phyloP scores from a whole-genome alignment of 2,797 vertebrate species.

The Potorous gilbertii region DNA sequence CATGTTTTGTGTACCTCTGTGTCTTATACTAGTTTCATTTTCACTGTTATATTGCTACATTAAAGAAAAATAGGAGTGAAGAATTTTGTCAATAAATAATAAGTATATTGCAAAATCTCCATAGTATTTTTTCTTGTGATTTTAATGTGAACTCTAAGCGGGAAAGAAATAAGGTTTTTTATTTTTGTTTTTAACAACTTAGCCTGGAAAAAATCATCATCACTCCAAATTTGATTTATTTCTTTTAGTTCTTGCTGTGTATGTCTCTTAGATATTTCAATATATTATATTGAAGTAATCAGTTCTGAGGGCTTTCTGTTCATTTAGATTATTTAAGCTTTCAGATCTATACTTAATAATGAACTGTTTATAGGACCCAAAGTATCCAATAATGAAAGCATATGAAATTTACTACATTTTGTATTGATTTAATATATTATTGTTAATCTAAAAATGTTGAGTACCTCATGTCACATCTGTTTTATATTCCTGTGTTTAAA shows the following conservation, averaged over 20 bases:
- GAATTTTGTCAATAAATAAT: conserved; percentile 51
- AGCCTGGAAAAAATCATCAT: conserved; percentile 57
- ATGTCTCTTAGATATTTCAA: conserved; percentile 36
- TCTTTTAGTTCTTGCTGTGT: conserved; percentile 67
- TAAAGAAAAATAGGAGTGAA: conserved; percentile 38
- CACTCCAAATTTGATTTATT: conserved; percentile 67
- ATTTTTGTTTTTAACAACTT: conserved; percentile 52
- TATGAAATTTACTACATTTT: conserved; percentile 75
- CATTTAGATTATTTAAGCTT: conserved; percentile 65
- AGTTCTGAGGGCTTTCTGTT: conserved; percentile 66
- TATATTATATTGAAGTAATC: conserved; percentile 67
- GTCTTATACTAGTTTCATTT: conserved; percentile 46
- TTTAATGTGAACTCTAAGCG: conserved; percentile 48
- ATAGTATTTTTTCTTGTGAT: conserved; percentile 8
- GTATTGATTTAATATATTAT: conserved; percentile 78
- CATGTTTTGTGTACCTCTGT: conserved; percentile 37
- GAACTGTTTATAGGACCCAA: conserved; percentile 59
- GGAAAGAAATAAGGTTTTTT: neutral
- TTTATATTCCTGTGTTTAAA: conserved; percentile 78
- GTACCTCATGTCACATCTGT: conserved; percentile 78
- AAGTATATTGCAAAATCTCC: conserved; percentile 10
- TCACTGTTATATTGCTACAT: conserved; percentile 52
- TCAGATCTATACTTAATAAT: conserved; percentile 53
- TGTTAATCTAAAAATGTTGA: conserved; percentile 75
- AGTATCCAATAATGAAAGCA: conserved; percentile 63